Evolutionary conservation across 2,113 vertebrate genomes (phyloP), one percentile per base, ranked within the genome.

Genomic region (Gnathochromis pfefferi): DNA sequence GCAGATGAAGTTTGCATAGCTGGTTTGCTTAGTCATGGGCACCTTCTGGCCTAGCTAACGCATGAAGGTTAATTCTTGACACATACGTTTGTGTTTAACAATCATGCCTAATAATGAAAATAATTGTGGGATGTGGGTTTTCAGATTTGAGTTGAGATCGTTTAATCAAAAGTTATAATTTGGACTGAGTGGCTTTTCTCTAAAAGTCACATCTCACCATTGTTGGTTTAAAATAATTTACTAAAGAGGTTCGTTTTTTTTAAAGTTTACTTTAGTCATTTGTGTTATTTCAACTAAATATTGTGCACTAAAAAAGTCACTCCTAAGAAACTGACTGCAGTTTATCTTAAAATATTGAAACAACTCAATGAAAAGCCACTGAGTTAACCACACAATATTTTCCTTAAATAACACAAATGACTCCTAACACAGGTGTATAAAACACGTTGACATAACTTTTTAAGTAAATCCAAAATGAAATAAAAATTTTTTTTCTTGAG

Each of bases 201-300:
- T 45, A 26, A 28, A 73, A 26, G 21, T 73, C 12, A 73, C 23
- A 7, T 73, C 21, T 73, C 8, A 73, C 21, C 23, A 45, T 26
- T 73, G 14, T 28, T 45, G 21, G 21, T 47, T 73, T 73, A 17
- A 73, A 73, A 68, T 40, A 68, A 68, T 68, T 23, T 68, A 14
- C 35, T 68, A 11, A 40, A 13, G 63, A 68, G 1, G 33, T 40
- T 68, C 0, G 1, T 8, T 40, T 40, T 65, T 35, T 13, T 7
- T 1, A 2, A 63, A 63, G 33, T 65, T 68, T 40, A 23, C 63
- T 68, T 40, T 40, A 40, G 12, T 40, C 3, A 21, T 68, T 68
- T 23, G 35, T 23, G 63, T 40, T 40, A 40, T 68, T 40, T 68
- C 12, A 40, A 23, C 35, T 21, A 23, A 68, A 68, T 68, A 40